Percentiles rank a stretch among this genome's conserved stretches.
phyloP scores from a whole-genome alignment of 1,140 invertebrate genomes.

The Saxidomus purpurata region DNA sequence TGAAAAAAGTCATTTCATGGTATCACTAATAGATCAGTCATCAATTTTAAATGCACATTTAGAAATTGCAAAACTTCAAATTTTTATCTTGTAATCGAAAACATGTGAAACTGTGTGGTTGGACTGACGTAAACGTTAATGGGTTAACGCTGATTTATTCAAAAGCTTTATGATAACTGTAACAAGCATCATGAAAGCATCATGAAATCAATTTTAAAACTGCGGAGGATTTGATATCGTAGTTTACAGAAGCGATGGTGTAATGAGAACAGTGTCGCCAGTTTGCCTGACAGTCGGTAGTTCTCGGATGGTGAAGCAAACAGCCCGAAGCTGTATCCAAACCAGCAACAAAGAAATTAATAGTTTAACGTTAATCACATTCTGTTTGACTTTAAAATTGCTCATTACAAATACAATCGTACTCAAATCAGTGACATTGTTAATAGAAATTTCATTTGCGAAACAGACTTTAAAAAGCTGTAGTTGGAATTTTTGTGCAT shows the following conservation, averaged over 20 bases:
- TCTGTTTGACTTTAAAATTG: constrained; percentile 15
- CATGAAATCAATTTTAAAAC: neutral
- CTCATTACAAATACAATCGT: neutral
- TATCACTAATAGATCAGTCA: too few relatives aligned
- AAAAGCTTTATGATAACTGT: neutral
- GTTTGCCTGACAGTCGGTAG: neutral
- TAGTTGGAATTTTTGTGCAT: neutral
- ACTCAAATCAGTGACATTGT: constrained; percentile 15
- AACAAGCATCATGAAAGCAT: neutral
- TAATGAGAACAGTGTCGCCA: neutral
- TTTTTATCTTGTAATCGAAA: too few relatives aligned
- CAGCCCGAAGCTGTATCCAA: neutral
- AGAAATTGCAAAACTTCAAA: too few relatives aligned
- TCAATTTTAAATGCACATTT: too few relatives aligned
- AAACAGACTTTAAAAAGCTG: neutral
- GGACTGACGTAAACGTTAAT: neutral
- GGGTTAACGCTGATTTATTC: constrained; percentile 11
- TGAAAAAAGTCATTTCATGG: too few relatives aligned
- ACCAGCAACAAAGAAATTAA: constrained; percentile 8
- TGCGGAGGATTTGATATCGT: neutral
- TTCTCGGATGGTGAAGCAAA: neutral
- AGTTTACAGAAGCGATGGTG: neutral
- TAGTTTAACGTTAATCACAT: constrained; percentile 19
- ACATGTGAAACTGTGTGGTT: too few relatives aligned
- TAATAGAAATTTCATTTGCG: neutral